These are phyloP conservation scores for Drosophila rufa DNA, from an alignment of 1,140 invertebrate genomes.

Conservation along the genomic window DNA sequence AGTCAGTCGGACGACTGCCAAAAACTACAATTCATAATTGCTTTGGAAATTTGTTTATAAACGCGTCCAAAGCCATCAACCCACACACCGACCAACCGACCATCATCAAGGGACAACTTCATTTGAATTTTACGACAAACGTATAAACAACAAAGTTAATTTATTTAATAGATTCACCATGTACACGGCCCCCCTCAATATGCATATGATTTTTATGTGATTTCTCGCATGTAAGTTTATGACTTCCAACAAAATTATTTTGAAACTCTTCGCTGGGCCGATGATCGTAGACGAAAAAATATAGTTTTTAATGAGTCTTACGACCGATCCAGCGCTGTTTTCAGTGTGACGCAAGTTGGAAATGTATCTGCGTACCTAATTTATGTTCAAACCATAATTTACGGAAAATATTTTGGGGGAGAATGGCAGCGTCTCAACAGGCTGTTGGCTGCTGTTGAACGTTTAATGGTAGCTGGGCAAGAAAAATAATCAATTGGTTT, in stretches of 20 bases:
- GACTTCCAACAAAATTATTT: conserved; percentile 34
- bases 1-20: conserved; percentile 38
- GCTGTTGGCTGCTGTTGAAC: conserved; percentile 20
- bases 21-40: conserved; percentile 80
- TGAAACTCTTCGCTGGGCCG: conserved; percentile 24
- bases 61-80: conserved; percentile 18
- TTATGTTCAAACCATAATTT: conserved; percentile 41
- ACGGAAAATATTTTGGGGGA: conserved; percentile 31
- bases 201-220: conserved; percentile 30
- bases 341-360: conserved; percentile 25
- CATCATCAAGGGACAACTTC: conserved; percentile 61
- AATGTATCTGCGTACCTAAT: conserved; percentile 42
- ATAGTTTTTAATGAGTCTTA: conserved; percentile 39
- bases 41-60: conserved; percentile 76
- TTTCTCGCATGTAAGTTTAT: conserved; percentile 28
- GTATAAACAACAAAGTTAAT: conserved; percentile 79
- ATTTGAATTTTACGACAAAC: conserved; percentile 78
- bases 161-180: conserved; percentile 76
- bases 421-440: conserved; percentile 8
- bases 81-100: background rate
- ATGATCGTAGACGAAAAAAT: conserved; percentile 13
- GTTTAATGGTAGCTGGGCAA: conserved; percentile 18
- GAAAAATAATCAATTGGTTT: conserved; percentile 28
- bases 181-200: conserved; percentile 19
- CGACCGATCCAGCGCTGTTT: conserved; percentile 11